phyloP scores from a whole-genome alignment of 2,888 invertebrate genomes.

The Suillia variegata region DNA sequence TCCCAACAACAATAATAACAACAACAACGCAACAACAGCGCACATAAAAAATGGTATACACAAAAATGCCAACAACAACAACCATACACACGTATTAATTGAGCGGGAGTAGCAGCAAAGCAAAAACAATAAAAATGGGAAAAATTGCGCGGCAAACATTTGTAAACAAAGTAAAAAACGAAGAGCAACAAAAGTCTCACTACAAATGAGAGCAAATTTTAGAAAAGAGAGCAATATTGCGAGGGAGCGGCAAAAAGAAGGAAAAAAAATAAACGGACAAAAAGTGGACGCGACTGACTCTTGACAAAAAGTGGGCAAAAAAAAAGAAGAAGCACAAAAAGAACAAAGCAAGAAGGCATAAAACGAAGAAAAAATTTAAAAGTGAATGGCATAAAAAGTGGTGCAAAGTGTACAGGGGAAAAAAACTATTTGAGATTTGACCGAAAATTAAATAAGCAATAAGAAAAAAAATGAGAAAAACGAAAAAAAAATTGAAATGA shows the following conservation, averaged over 20 bases:
- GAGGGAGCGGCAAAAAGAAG: constrained; percentile 28
- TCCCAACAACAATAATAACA: too few relatives aligned
- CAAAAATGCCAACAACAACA: constrained; percentile 41
- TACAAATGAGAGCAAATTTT: constrained; percentile 25
- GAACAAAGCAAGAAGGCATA: constrained; percentile 36
- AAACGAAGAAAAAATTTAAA: too few relatives aligned
- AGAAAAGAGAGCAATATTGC: constrained; percentile 22
- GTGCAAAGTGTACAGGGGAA: background rate
- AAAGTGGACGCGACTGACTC: constrained; percentile 27
- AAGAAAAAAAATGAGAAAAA: too few relatives aligned
- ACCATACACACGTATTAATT: constrained; percentile 24
- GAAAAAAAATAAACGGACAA: constrained; percentile 14
- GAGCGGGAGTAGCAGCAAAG: constrained; percentile 31
- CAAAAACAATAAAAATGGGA: too few relatives aligned
- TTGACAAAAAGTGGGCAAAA: constrained; percentile 33
- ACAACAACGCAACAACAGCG: constrained; percentile 25
- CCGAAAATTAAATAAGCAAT: background rate
- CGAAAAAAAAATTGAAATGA: too few relatives aligned
- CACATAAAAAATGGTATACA: constrained; percentile 56
- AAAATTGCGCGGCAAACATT: constrained; percentile 9
- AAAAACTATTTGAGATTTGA: too few relatives aligned
- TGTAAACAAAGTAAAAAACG: constrained; percentile 16
- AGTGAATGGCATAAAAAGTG: background rate
- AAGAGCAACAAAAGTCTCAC: constrained; percentile 43
- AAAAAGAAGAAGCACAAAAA: constrained; percentile 36